These are phyloP conservation scores for Drosophila prosaltans DNA, from an alignment of 1,140 invertebrate genomes.

Conservation along the genomic window DNA sequence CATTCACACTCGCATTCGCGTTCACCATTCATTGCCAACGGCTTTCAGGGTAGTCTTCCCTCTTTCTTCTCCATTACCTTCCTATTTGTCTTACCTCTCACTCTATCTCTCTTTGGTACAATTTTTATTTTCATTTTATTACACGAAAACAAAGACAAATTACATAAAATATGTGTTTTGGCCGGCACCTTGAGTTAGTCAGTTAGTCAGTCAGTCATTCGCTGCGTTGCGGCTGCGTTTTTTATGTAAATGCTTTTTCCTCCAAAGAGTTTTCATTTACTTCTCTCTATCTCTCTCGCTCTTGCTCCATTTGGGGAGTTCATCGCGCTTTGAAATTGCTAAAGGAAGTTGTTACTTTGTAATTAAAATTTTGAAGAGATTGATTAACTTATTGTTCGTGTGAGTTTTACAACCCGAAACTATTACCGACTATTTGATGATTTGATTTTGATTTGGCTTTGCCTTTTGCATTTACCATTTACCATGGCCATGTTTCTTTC, in stretches of 20 bases:
- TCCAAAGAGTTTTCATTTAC: constrained; percentile 10
- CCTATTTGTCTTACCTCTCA: background rate
- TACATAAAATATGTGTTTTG: constrained; percentile 76
- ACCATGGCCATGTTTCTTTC: constrained; percentile 18
- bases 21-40: constrained; percentile 43
- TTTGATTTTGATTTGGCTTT: constrained; percentile 61
- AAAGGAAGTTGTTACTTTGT: constrained; percentile 81
- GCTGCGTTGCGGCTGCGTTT: constrained; percentile 55
- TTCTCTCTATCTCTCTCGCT: background rate
- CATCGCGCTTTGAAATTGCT: constrained; percentile 79
- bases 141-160: constrained; percentile 81
- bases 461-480: background rate
- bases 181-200: constrained; percentile 68
- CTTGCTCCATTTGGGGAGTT: constrained; percentile 43
- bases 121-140: constrained; percentile 79
- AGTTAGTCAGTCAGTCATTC: constrained; percentile 1
- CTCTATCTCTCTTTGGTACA: constrained; percentile 23
- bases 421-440: constrained; percentile 74
- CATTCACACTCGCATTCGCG: constrained; percentile 33
- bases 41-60: constrained; percentile 35
- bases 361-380: constrained; percentile 77
- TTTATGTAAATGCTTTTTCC: constrained; percentile 63
- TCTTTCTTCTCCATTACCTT: constrained; percentile 30
- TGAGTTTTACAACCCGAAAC: constrained; percentile 77
- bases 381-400: constrained; percentile 81